Conservation (phyloP, 2,888 invertebrate genomes). For the Heliothis peltigera region DNA sequence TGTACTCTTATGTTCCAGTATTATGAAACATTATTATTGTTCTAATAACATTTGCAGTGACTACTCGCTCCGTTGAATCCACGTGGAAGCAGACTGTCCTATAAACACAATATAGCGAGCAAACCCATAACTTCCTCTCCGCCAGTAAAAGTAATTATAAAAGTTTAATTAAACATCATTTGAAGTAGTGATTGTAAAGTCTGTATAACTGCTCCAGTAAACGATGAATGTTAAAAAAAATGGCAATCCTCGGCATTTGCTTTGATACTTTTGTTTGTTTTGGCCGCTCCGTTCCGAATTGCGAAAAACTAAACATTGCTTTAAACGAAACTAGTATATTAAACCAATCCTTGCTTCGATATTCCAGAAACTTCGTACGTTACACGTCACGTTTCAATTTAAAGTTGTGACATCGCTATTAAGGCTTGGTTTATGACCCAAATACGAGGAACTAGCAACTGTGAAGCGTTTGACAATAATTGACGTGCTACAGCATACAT, state of each 20-base stretch:
- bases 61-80: not conserved
- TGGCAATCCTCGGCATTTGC: constrained; percentile 27
- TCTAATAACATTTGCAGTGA: not conserved
- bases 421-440: constrained; percentile 48
- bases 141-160: constrained; percentile 2
- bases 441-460: constrained; percentile 37
- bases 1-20: no score
- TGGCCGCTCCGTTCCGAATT: constrained; percentile 26
- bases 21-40: no score
- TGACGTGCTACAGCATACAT: constrained; percentile 24
- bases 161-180: constrained; percentile 31
- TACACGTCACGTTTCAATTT: constrained; percentile 41
- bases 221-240: constrained; percentile 24
- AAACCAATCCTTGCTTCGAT: constrained; percentile 3
- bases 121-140: not conserved
- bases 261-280: constrained; percentile 47
- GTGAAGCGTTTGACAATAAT: constrained; percentile 36
- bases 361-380: constrained; percentile 35
- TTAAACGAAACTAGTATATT: constrained; percentile 12
- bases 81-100: not conserved
- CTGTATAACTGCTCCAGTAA: constrained; percentile 12
- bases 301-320: constrained; percentile 42
- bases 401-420: constrained; percentile 54
- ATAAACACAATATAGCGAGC: not conserved
- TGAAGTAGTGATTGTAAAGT: constrained; percentile 41